These are phyloP conservation scores for Drosophila lacicola DNA, from an alignment of 2,888 invertebrate genomes.

Conservation along the genomic window DNA sequence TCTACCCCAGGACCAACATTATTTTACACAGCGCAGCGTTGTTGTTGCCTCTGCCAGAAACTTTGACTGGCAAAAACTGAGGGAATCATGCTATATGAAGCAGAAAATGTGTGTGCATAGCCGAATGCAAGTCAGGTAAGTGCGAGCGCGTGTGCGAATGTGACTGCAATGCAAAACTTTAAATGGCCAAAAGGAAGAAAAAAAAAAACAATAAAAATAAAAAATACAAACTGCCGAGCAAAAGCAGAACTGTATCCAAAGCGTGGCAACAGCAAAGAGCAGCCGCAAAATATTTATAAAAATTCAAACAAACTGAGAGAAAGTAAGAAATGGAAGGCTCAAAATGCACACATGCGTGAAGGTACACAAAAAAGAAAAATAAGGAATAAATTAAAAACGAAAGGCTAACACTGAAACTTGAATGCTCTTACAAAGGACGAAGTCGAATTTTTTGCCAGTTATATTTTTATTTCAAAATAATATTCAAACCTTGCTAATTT, in stretches of 20 bases:
- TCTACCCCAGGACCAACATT: neutral
- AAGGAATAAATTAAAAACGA: neutral
- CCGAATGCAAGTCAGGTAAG: slow-evolving; percentile 38
- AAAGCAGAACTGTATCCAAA: slow-evolving; percentile 34
- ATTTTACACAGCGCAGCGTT: slow-evolving; percentile 1
- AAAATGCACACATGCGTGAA: slow-evolving; percentile 75
- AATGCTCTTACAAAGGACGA: slow-evolving; percentile 44
- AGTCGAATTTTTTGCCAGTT: too few relatives aligned
- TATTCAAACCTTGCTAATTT: too few relatives aligned
- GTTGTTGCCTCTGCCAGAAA: slow-evolving; percentile 27
- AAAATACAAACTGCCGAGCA: slow-evolving; percentile 26
- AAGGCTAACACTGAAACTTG: neutral
- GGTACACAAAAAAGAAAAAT: slow-evolving; percentile 27
- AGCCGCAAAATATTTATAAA: slow-evolving; percentile 70
- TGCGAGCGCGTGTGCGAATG: slow-evolving; percentile 51
- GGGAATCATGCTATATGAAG: neutral
- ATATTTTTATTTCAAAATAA: too few relatives aligned
- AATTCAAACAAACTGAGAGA: slow-evolving; percentile 54
- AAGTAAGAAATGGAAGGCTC: slow-evolving; percentile 50
- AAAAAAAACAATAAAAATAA: slow-evolving; percentile 1
- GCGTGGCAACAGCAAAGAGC: slow-evolving; percentile 24
- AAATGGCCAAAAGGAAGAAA: neutral
- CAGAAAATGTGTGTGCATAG: slow-evolving; percentile 4
- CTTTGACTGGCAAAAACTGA: slow-evolving; percentile 24
- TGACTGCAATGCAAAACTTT: slow-evolving; percentile 51